phyloP scores from a whole-genome alignment of 2,113 vertebrate genomes.

The Lasiurus cinereus region DNA sequence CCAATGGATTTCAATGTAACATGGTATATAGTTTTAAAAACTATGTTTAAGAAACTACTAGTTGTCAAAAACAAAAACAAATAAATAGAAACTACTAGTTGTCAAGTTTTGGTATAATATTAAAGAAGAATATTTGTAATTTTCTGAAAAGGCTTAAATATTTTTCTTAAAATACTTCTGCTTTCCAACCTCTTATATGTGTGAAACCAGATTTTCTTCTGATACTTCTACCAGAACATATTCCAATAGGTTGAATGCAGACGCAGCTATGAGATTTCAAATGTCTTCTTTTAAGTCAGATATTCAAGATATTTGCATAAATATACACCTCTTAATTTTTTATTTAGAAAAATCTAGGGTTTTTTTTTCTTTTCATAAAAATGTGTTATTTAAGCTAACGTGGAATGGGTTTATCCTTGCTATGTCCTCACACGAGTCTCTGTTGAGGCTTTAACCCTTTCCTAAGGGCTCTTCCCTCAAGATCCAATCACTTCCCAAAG shows the following conservation, averaged over 20 bases:
- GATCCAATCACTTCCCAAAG: background rate
- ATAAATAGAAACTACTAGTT: background rate
- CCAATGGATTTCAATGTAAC: background rate
- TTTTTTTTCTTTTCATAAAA: background rate
- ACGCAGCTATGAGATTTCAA: background rate
- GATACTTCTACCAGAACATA: background rate
- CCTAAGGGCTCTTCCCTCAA: background rate
- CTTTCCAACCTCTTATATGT: background rate
- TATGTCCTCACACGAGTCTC: background rate
- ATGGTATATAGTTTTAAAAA: conserved; percentile 2
- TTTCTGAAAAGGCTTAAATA: background rate
- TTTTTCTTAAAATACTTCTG: background rate
- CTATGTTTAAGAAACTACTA: background rate
- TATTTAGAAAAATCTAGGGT: background rate
- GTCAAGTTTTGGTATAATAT: conserved; percentile 10
- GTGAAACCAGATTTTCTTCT: conserved; percentile 16
- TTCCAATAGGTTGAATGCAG: background rate
- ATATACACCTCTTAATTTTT: background rate
- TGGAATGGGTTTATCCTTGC: background rate
- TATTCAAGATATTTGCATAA: background rate
- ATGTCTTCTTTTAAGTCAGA: conserved; percentile 11
- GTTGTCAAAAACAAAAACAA: background rate
- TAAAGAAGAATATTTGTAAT: background rate
- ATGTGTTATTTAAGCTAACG: background rate
- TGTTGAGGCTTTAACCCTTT: background rate